Evolutionary conservation across 2,888 invertebrate genomes (phyloP), one percentile per base, ranked within the genome.

Genomic region (Drosophila kambysellisi): DNA sequence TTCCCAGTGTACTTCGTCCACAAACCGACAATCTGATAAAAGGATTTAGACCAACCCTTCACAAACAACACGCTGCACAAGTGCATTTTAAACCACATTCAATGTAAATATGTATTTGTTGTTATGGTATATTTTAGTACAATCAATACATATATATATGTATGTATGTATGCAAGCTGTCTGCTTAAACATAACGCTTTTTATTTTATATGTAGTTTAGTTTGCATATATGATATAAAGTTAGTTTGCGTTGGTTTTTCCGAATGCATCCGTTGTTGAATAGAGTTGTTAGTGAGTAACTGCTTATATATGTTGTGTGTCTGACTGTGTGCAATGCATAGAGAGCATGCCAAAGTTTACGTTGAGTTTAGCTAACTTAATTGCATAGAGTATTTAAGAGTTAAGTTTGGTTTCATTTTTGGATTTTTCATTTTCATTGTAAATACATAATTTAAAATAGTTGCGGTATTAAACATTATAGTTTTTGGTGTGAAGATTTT

Each of bases 101-200:
- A 87, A 91, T 91, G 87, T 87, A 87, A 87, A 87, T 87, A 87
- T 87, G 91, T 87, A 87, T 91, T 87, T 82, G 70, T 76, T 83
- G 81, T 77, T 89, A 79, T 79, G 89, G 91, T 87, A 88, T 79
- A 89, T 83, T 80, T 52, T 64, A 76, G 62, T 70, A 70, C 69
- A 82, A 61, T 56, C 39, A 56, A 30, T 56, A 29, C 56, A 56
- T 29, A 54, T 35, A 30, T 52, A 53, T 68, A 69, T n/a, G n/a
- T 25, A 25, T 77, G 64, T 77, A 65, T 69, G 58, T 63, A 54
- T 76, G 64, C 73, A 79, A 88, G 88, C 76, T 63, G 77, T 67
- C 70, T 83, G 89, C 78, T 88, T 85, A 69, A 74, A 88, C 76
- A 86, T 85, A 85, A 90, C 84, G 73, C 75, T 73, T 80, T 88